A percentile compares a stretch with the other conserved stretches of the same genome.
Evolutionary conservation across 2,888 invertebrate genomes (phyloP).

Genomic region (Cyaniris semiargus): DNA sequence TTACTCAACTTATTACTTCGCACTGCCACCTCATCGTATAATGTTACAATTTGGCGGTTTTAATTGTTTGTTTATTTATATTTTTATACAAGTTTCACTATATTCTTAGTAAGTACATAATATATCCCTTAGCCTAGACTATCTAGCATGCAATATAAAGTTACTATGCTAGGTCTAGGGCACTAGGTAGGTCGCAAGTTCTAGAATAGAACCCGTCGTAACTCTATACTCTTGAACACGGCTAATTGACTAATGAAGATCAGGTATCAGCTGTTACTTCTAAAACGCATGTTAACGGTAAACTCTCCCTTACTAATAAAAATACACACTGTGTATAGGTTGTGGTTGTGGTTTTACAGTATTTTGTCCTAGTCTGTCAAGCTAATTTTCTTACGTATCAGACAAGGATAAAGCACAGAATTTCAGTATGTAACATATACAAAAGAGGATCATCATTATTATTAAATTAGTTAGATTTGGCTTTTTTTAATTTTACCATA

Average conservation of each 20-base stretch:
- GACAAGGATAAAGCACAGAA: no score
- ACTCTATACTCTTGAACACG: constrained; percentile 64
- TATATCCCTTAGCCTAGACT: not conserved
- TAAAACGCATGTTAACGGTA: not conserved
- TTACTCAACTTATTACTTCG: no score
- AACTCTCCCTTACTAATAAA: not conserved
- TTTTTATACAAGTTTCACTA: not conserved
- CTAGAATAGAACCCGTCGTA: constrained; percentile 49
- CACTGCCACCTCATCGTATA: no score
- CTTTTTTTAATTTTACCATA: no score
- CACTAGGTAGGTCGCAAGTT: not conserved
- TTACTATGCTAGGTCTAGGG: not conserved
- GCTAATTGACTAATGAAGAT: constrained; percentile 64
- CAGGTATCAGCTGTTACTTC: constrained; percentile 55
- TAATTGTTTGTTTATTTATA: not conserved
- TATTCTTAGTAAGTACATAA: not conserved
- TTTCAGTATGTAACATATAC: no score
- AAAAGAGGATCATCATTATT: no score
- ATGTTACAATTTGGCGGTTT: not conserved
- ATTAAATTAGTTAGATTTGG: no score
- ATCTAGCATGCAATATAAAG: not conserved
- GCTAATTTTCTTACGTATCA: no score
- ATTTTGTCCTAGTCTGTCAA: not conserved
- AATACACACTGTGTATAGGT: not conserved
- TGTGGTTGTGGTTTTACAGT: not conserved